Base-by-base conservation (phyloP, 2,113 vertebrate species). In the Fukomys damarensis region DNA sequence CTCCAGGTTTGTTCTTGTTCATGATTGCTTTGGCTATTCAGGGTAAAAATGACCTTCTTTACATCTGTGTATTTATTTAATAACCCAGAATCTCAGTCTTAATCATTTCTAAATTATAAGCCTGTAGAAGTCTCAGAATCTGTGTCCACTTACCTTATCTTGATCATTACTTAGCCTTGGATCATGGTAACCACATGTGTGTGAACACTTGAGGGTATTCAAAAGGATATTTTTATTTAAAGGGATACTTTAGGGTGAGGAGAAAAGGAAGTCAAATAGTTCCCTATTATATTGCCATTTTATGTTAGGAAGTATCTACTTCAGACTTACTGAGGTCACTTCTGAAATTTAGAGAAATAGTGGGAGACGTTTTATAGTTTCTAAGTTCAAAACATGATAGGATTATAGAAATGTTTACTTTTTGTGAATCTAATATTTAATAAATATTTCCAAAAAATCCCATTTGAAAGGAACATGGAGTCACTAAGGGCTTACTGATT, bases 341-440 rank as follows among this genome's bases (percentile, higher is more conserved):
- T 87, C 70, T 41, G 41, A 5, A 70, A 83, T 56, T 58, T 70
- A 20, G 28, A 65, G 56, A 26, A 1, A 3, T 63, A 35, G 5
- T 84, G 9, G 11, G 66, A 76, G 32, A 49, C 30, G 89, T 12
- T 28, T 86, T 19, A 52, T 77, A 86, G 68, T 89, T 85, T 76
- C n/a, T 26, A 66, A 19, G 41, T 30, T 16, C 26, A 52, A 92
- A 84, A 91, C 9, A 77, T 49, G 2, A 46, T 80, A 88, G 30
- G 30, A 14, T 76, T 81, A 68, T 86, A 86, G 30, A 93, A 38
- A 49, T 76, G 4, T 74, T 96, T 72, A 65, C 41, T 82, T 77
- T 87, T 93, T 65, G 32, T 94, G 38, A 94, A 58, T 84, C 32
- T 92, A 81, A 68, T 80, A 38, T 58, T 93, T 79, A 70, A 41